Evolutionary conservation across 2,888 invertebrate genomes (phyloP), one percentile per base, ranked within the genome.

Genomic region (Timandra comae): DNA sequence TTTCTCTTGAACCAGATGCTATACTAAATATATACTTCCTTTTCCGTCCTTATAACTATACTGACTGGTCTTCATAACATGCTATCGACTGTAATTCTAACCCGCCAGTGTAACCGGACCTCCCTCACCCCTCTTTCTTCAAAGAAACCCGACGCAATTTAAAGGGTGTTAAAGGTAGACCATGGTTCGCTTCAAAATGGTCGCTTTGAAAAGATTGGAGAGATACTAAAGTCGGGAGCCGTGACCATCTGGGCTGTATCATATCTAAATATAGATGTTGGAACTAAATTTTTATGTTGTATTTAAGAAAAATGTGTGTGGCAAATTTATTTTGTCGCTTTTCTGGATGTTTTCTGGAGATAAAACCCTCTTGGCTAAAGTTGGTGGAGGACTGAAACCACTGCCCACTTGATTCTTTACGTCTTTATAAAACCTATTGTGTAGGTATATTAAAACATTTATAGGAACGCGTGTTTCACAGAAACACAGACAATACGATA

Each of bases 21-120:
- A 54, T 66, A 39, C 79, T 77, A 81, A 80, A 84, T 81, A 84
- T 82, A 82, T 55, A 80, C 84, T 80, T 84, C 82, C 84, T 75
- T 79, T 78, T 82, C 79, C 79, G 71, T 63, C 71, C 61, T 66
- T 77, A 82, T 82, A 82, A 75, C 82, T 82, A 78, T 70, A 66
- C 63, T 58, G 53, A 52, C 67, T 67, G 70, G 60, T 61, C 66
- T 73, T 74, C 73, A 77, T 76, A 81, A 74, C 79, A 69, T 67
- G 68, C 79, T 75, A 78, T 82, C 72, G 76, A 63, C 56, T 70
- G 69, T 72, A 67, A 70, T 66, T 70, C 56, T 60, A 54, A 67
- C 60, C 57, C 54, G 53, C 82, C 73, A 73, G 30, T 41, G 33
- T 63, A 53, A 30, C n/a, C 27, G 52, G 79, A 71, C 23, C 73